These are phyloP conservation scores for Gastracanthus pulcherrimus DNA, from an alignment of 2,888 invertebrate genomes.

Conservation along the genomic window DNA sequence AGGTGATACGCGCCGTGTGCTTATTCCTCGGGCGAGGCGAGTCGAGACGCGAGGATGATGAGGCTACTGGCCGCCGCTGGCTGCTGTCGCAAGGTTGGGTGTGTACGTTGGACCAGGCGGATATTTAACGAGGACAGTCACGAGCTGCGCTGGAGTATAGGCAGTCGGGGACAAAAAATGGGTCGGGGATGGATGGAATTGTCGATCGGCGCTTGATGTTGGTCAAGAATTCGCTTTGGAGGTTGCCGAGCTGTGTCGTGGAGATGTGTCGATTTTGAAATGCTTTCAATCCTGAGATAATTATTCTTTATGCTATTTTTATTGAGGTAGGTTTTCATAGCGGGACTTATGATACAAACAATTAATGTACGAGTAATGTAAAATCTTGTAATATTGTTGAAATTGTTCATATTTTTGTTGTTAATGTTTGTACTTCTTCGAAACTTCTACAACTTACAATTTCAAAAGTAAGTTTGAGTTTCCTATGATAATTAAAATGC, in stretches of 20 bases:
- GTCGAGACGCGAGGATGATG: not conserved
- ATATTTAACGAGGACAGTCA: not conserved
- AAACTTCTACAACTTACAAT: too few species aligned
- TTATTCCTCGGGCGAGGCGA: not conserved
- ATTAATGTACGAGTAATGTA: not conserved
- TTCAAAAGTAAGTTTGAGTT: too few species aligned
- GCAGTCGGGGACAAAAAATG: not conserved
- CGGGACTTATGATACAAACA: too few species aligned
- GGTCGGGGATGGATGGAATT: not conserved
- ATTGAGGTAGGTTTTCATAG: too few species aligned
- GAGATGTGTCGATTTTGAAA: too few species aligned
- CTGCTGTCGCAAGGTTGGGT: slow-evolving; percentile 10
- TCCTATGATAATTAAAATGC: too few species aligned
- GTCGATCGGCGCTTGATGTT: not conserved
- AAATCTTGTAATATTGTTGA: not conserved
- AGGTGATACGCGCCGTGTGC: not conserved
- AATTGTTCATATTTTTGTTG: too few species aligned
- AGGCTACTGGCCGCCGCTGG: too few species aligned
- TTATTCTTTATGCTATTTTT: too few species aligned
- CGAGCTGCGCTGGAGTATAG: not conserved
- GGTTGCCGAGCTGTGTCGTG: not conserved
- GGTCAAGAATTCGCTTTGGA: not conserved
- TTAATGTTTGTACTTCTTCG: too few species aligned
- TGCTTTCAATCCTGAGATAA: too few species aligned
- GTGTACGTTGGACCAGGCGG: not conserved